These are phyloP conservation scores for Myripristis jacobus DNA, from an alignment of 2,797 vertebrate genomes.

Conservation along the genomic window DNA sequence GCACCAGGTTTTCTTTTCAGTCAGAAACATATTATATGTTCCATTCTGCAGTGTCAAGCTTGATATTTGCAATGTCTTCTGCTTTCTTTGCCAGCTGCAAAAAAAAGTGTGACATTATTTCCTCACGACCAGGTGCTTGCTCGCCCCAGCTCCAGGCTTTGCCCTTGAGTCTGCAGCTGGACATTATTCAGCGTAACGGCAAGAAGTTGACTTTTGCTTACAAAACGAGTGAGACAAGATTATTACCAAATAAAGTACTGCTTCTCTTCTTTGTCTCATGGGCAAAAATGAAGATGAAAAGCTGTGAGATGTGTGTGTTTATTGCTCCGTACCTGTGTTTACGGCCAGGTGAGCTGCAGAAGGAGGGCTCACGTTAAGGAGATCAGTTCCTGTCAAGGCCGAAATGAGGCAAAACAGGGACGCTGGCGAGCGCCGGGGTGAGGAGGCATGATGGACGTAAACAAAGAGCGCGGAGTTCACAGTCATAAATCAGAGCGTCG, in stretches of 20 bases:
- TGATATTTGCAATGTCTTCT: too few species aligned
- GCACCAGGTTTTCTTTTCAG: too few species aligned
- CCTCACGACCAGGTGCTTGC: background rate
- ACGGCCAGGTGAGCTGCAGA: background rate
- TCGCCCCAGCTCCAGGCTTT: too few species aligned
- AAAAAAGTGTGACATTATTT: too few species aligned
- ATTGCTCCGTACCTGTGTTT: too few species aligned
- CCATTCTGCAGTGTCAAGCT: too few species aligned
- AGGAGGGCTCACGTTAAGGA: background rate
- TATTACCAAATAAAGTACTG: background rate
- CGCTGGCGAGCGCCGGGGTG: conserved; percentile 10
- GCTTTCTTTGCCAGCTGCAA: too few species aligned
- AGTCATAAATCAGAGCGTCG: conserved; percentile 42
- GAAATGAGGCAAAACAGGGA: background rate
- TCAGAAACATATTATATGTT: too few species aligned
- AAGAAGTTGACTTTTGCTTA: background rate
- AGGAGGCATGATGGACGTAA: conserved; percentile 46
- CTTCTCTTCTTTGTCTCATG: too few species aligned
- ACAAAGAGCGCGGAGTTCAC: conserved; percentile 20
- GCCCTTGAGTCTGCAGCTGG: background rate
- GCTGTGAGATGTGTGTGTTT: too few species aligned
- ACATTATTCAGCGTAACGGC: background rate
- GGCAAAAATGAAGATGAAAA: background rate
- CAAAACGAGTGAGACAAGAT: too few species aligned
- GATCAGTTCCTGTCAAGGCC: background rate